Evolutionary conservation across 2,888 invertebrate species (phyloP).

Genomic region (Microplitis deprimator): DNA sequence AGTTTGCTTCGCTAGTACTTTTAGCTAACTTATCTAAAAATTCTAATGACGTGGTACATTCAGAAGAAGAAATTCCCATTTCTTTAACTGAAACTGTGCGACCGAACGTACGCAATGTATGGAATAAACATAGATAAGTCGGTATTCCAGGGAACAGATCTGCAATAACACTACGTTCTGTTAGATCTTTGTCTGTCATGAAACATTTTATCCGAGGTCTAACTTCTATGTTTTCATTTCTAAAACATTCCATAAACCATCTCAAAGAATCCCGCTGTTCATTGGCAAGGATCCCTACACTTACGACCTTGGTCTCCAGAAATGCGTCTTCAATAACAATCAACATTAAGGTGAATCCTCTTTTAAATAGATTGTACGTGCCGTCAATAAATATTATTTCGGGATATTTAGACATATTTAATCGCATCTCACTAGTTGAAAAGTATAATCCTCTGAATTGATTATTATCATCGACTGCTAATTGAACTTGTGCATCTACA

Average conservation of each 20-base stretch:
- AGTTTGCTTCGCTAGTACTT: neutral
- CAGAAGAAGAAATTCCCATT: constrained; percentile 26
- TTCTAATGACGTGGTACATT: constrained; percentile 30
- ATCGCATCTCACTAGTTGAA: constrained; percentile 40
- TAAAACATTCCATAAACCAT: constrained; percentile 43
- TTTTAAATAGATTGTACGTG: constrained; percentile 44
- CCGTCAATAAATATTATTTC: constrained; percentile 45
- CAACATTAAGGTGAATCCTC: constrained; percentile 39
- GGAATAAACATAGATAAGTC: constrained; percentile 27
- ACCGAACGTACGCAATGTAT: constrained; percentile 35
- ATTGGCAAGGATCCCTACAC: constrained; percentile 36
- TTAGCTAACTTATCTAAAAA: constrained; percentile 36
- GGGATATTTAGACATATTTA: constrained; percentile 32
- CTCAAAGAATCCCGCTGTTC: constrained; percentile 36
- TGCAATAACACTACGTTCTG: constrained; percentile 37
- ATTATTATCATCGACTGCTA: constrained; percentile 15
- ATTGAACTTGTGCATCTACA: too few species aligned
- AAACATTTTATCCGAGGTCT: constrained; percentile 33
- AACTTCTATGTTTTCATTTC: constrained; percentile 30
- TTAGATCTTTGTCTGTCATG: constrained; percentile 47
- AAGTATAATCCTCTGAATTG: constrained; percentile 43
- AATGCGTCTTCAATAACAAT: constrained; percentile 41
- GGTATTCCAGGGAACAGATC: constrained; percentile 36
- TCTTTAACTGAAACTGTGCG: constrained; percentile 35
- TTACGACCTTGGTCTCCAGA: constrained; percentile 39